These are phyloP conservation scores for Diadromus collaris DNA, from an alignment of 2,888 invertebrate genomes.

Conservation along the genomic window DNA sequence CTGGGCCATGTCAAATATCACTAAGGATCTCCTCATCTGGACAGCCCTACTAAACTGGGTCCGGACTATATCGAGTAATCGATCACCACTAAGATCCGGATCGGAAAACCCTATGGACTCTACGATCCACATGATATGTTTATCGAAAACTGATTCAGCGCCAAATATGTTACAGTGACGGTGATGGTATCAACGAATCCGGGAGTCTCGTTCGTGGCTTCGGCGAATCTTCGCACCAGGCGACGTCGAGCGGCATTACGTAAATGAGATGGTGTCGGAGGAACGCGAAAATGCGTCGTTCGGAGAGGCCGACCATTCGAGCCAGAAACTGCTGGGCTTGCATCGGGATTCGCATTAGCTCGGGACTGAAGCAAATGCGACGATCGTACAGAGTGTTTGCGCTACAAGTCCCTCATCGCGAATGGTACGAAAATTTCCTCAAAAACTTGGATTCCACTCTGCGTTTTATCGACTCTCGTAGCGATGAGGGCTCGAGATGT, in stretches of 20 bases:
- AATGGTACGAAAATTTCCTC: neutral
- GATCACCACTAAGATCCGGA: too few species aligned
- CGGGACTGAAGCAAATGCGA: slow-evolving; percentile 1
- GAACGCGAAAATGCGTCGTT: slow-evolving; percentile 28
- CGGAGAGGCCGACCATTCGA: slow-evolving; percentile 18
- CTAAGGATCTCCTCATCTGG: too few species aligned
- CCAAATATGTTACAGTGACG: neutral
- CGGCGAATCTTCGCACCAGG: slow-evolving; percentile 64
- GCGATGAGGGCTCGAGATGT: neutral
- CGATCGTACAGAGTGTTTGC: slow-evolving; percentile 1
- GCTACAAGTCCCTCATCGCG: neutral
- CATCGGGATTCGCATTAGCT: slow-evolving; percentile 37
- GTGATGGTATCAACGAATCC: slow-evolving; percentile 10
- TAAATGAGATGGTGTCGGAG: slow-evolving; percentile 70
- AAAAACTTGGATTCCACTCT: neutral
- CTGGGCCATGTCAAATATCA: too few species aligned
- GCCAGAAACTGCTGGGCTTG: slow-evolving; percentile 34
- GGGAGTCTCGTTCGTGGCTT: neutral
- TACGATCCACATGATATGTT: neutral
- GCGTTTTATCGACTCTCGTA: neutral
- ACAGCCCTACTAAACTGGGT: too few species aligned
- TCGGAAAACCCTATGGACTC: too few species aligned
- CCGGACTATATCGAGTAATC: too few species aligned
- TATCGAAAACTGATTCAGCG: neutral
- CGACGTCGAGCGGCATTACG: slow-evolving; percentile 74